Evolutionary conservation across 2,888 invertebrate species (phyloP).

Genomic region (Pimpla rufipes): DNA sequence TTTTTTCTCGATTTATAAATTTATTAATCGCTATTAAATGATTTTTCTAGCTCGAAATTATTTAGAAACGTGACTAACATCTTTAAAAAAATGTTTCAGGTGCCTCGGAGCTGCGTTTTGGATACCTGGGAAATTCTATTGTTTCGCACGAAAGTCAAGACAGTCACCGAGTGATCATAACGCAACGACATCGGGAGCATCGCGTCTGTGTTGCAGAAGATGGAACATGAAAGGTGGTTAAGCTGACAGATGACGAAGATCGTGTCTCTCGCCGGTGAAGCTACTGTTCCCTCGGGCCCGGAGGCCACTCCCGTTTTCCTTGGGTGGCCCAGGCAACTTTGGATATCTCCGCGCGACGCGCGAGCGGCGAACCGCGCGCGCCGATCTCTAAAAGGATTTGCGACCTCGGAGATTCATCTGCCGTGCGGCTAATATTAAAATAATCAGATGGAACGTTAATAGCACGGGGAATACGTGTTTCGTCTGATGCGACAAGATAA

Average conservation of each 20-base stretch:
- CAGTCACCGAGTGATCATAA: conserved; percentile 19
- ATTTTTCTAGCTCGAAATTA: conserved; percentile 20
- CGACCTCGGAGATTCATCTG: conserved; percentile 21
- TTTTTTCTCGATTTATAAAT: too few relatives aligned
- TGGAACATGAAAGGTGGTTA: conserved; percentile 80
- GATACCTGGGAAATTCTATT: conserved; percentile 43
- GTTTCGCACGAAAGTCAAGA: conserved; percentile 41
- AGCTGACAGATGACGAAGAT: conserved; percentile 80
- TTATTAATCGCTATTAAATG: background rate
- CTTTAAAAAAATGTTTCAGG: conserved; percentile 19
- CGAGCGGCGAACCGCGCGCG: conserved; percentile 29
- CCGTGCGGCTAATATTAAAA: conserved; percentile 22
- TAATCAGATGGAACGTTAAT: conserved; percentile 18
- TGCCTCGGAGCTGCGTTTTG: conserved; percentile 38
- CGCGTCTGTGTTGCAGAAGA: conserved; percentile 68
- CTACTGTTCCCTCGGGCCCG: conserved; percentile 73
- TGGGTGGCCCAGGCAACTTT: conserved; percentile 73
- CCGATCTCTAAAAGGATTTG: conserved; percentile 59
- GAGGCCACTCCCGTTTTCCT: conserved; percentile 75
- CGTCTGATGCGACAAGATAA: conserved; percentile 38
- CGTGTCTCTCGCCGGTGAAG: conserved; percentile 75
- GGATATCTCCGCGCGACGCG: background rate
- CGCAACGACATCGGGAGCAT: conserved; percentile 13
- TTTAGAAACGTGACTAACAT: conserved; percentile 45
- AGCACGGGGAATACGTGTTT: conserved; percentile 31